Evolutionary conservation across 2,113 vertebrate genomes (phyloP), one percentile per base, ranked within the genome.

Genomic region (Megaceryle torquata): DNA sequence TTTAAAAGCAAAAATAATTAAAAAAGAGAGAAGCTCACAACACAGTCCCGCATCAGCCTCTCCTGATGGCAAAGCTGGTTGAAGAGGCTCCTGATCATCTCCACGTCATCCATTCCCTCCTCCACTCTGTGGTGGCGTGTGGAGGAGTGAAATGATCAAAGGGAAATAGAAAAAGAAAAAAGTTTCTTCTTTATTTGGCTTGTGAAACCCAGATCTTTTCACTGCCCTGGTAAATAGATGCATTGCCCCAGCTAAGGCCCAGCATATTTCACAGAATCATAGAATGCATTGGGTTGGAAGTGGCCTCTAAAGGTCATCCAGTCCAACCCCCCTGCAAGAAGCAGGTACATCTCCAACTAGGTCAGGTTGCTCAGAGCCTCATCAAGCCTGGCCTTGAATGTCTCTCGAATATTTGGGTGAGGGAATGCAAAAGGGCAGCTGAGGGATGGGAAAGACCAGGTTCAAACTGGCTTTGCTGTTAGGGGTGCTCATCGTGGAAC

Each of bases 21-120:
- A 39, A 54, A 16, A 35, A 50, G 15, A 35, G 18, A 67, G 37
- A 5, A 48, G 41, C 59, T 88, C 29, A 24, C 15, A 56, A 25
- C 0, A 0, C 10, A 19, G 69, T n/a, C 39, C 65, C 44, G 61
- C 0, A 0, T 82, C 72, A 89, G 69, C 35, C 20, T 56, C 86
- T 67, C 80, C 69, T 64, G 31, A 72, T 74, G 77, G 77, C 78
- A 67, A 78, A 86, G 76, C 15, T 6, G 13, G 15, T 69, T 77
- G 57, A 50, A 69, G 79, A 80, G 59, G 67, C 44, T 89, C 68
- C 77, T 91, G 90, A 44, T 86, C 87, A 63, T 84, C 81, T 89
- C 67, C 17, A 51, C 6, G 0, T 81, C 70, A 88, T 69, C 65
- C 57, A 22, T 35, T 94, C 74, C 81, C 65, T 95, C 80, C 77